Evolutionary conservation across 2,113 vertebrate species (phyloP), one percentile per base, ranked within the genome.

Genomic region (Acrocephalus arundinaceus): DNA sequence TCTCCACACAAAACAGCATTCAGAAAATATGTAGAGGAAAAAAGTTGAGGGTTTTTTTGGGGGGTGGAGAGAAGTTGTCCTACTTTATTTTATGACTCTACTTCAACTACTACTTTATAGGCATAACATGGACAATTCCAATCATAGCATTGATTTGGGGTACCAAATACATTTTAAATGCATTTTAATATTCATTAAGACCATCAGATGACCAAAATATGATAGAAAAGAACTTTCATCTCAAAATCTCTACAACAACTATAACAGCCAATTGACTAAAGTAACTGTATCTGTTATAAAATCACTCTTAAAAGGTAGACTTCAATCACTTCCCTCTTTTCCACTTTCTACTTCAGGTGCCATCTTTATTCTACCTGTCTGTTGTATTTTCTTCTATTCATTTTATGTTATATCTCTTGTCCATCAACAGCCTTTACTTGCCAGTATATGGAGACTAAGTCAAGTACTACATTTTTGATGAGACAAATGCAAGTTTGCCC

Each of bases 1-100:
- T 70, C 89, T 79, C 37, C 58, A 96, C 77, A 95, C 78, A 97
- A 92, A 90, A 90, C 70, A 93, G 68, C 72, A 83, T 93, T 90
- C 90, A 95, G 68, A 87, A 96, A 95, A 97, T 58, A 89, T 12
- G 54, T 89, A 1, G 4, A 80, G 31, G 41, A 90, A 92, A 70
- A 71, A 8, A 51, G 55, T n/a, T 63, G 24, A 81, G 30, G 13
- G 2, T 0, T 4, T 30, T 68, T 85, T 79, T 41, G 3, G 10
- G 8, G 31, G 55, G 8, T 55, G 43, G 33, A 30, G 33, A 90
- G 31, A 80, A 90, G 73, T 41, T 75, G 27, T 63, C 77, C 52
- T 65, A 31, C 43, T 89, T 94, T 90, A 33, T 78, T 74, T 77
- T 55, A 92, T 33, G 39, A 51, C 48, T 67, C 23, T 49, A 24